Percentiles rank a stretch among this genome's conserved stretches.
These are phyloP conservation scores for Cephus sareptanus DNA, from an alignment of 2,888 invertebrate genomes.

Conservation along the genomic window DNA sequence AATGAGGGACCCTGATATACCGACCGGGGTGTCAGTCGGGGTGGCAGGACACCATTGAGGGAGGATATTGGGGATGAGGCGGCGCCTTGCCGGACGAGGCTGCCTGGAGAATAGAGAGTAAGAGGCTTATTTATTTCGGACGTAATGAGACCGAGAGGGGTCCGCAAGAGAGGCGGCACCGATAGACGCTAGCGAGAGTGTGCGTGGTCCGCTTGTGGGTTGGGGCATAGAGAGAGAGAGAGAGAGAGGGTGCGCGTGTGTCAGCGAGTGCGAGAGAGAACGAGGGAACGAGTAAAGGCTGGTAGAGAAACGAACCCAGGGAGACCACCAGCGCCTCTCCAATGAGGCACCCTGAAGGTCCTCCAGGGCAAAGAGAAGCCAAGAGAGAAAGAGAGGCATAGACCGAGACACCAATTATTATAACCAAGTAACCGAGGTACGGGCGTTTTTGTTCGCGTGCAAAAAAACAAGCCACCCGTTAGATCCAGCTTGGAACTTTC, in stretches of 20 bases:
- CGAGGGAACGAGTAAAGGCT: conserved; percentile 1
- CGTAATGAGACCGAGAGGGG: conserved; percentile 31
- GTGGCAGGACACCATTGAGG: conserved; percentile 31
- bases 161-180: not conserved
- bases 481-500: conserved; percentile 5
- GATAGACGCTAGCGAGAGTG: conserved; percentile 15
- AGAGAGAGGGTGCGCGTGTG: not conserved
- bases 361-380: conserved; percentile 14
- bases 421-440: conserved; percentile 36
- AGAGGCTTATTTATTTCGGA: conserved; percentile 32
- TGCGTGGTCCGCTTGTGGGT: conserved; percentile 5
- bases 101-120: conserved; percentile 28
- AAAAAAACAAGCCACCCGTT: conserved; percentile 5
- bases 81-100: conserved; percentile 19
- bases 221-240: conserved; percentile 20
- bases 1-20: conserved; percentile 44
- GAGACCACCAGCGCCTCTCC: conserved; percentile 4
- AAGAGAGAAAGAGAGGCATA: conserved; percentile 13
- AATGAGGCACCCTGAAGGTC: not conserved
- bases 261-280: not conserved
- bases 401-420: conserved; percentile 37
- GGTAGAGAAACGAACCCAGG: not conserved
- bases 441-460: not conserved
- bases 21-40: conserved; percentile 39
- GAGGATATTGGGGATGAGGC: conserved; percentile 27